Percentiles rank a stretch among this genome's conserved stretches.
Evolutionary conservation across 2,888 invertebrate species (phyloP).

Genomic region (Conus canariensis): DNA sequence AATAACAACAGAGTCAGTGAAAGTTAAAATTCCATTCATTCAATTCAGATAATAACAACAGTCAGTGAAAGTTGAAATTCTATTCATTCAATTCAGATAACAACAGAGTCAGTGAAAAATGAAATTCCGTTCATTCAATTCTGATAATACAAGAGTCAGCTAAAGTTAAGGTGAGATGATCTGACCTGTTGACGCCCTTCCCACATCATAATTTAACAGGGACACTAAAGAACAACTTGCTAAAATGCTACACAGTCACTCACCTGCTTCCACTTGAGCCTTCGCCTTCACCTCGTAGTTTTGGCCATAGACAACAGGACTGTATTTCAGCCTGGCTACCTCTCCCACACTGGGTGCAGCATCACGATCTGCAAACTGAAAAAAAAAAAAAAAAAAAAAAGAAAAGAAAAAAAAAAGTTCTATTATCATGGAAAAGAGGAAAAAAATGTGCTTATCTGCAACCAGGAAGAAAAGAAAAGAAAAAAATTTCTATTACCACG

Average conservation of each 20-base stretch:
- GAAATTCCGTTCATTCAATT: too few species aligned
- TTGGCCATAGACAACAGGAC: constrained; percentile 85
- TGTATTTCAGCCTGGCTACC: constrained; percentile 74
- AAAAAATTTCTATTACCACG: too few species aligned
- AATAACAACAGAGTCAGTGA: too few species aligned
- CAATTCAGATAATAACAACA: too few species aligned
- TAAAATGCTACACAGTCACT: background rate
- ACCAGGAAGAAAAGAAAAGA: background rate
- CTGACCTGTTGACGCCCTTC: background rate
- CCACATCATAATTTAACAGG: background rate
- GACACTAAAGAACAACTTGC: too few species aligned
- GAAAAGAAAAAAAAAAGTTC: background rate
- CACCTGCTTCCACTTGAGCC: constrained; percentile 59
- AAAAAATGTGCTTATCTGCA: background rate
- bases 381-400: background rate
- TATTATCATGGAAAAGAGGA: too few species aligned
- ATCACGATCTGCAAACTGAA: constrained; percentile 38
- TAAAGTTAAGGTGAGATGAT: too few species aligned
- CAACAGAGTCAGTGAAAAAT: too few species aligned
- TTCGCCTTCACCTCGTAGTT: constrained; percentile 38
- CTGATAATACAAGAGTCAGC: too few species aligned
- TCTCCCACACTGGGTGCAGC: constrained; percentile 3
- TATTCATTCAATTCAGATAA: too few species aligned
- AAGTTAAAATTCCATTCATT: too few species aligned
- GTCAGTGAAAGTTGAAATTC: too few species aligned